Conservation (phyloP, 1,140 invertebrate genomes). For the Onthophagus taurus region DNA sequence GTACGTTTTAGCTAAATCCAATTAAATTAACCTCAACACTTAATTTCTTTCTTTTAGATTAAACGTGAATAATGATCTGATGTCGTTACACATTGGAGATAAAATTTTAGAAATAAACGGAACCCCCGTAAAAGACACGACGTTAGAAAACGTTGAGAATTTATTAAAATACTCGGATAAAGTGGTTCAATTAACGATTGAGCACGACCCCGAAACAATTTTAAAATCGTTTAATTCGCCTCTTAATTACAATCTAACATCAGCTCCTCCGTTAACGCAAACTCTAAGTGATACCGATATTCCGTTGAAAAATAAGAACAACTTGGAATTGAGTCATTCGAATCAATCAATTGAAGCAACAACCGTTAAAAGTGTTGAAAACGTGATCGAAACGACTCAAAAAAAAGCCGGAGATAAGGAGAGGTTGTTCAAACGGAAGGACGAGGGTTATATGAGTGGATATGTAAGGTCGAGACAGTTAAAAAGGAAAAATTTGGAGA, state of each 20-base stretch:
- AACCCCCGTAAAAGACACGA: slow-evolving; percentile 68
- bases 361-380: no score
- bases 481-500: slow-evolving; percentile 35
- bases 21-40: neutral
- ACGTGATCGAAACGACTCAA: slow-evolving; percentile 1
- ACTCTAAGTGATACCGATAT: slow-evolving; percentile 36
- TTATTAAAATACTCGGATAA: slow-evolving; percentile 62
- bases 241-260: slow-evolving; percentile 32
- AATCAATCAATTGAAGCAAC: slow-evolving; percentile 23
- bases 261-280: slow-evolving; percentile 31
- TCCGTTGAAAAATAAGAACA: slow-evolving; percentile 25
- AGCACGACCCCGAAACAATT: slow-evolving; percentile 75
- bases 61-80: slow-evolving; percentile 68
- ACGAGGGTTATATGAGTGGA: slow-evolving; percentile 44
- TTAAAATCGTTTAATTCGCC: slow-evolving; percentile 38
- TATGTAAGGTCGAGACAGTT: slow-evolving; percentile 40
- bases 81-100: slow-evolving; percentile 82
- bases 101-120: slow-evolving; percentile 88
- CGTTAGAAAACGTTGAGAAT: slow-evolving; percentile 68
- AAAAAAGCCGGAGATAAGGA: slow-evolving; percentile 46
- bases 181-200: slow-evolving; percentile 73
- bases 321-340: slow-evolving; percentile 17
- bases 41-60: slow-evolving; percentile 46
- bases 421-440: slow-evolving; percentile 57
- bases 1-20: slow-evolving; percentile 15